Evolutionary conservation across 2,797 vertebrate species (phyloP), one percentile per base, ranked within the genome.

Genomic region (Acrossocheilus wenchowensis): DNA sequence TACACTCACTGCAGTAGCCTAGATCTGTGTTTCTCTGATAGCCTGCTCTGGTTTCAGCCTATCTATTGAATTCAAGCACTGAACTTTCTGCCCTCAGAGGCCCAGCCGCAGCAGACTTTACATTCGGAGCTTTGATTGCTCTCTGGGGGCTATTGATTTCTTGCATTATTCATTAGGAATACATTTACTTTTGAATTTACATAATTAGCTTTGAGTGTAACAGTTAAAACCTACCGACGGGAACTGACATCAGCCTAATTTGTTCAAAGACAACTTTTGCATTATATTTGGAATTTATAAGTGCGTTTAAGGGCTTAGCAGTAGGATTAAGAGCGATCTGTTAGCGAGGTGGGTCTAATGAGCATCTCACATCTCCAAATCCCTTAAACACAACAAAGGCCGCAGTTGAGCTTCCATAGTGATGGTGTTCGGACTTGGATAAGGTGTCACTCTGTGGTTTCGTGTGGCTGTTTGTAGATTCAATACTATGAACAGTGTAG

Each of bases 111-210:
- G 78, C 77, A 89, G 88, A 89, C 89, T 71, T 36, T 84, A 43
- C 86, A 83, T 91, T 87, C 84, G 5, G 57, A 86, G 91, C 92
- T 88, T 91, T 93, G 95, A 94, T 94, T 94, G 77, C 72, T 79
- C 62, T 39, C 79, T 83, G 19, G 23, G 23, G 77, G 50, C 81
- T 69, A n/a, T 79, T 85, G 82, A 87, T 89, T 87, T 83, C 69
- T 80, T 88, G 74, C 73, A 83, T 86, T 79, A 83, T 50, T 64
- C 64, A 73, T 79, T 15, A 64, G 17, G 69, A 85, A 73, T 82
- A 78, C 36, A 80, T 83, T 84, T 72, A 69, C 14, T 78, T 89
- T 73, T 66, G 48, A 62, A 80, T 85, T 71, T 77, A 17, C 83
- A 57, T 85, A 68, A 60, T 87, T 88, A 75, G 50, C 74, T 80